Conservation (phyloP, 2,113 vertebrate genomes). For the Heteronetta atricapilla region DNA sequence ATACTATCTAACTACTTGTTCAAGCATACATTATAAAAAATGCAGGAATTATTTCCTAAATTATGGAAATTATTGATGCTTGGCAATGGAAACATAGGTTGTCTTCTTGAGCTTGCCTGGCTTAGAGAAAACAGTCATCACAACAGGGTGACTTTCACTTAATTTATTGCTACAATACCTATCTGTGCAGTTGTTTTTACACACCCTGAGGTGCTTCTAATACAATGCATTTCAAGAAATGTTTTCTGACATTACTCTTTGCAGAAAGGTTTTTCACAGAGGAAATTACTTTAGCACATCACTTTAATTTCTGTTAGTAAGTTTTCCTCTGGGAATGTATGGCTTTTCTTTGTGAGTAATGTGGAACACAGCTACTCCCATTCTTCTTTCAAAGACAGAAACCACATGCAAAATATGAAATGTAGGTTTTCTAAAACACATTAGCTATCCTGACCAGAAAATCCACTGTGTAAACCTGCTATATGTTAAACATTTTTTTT, state of each 20-base stretch:
- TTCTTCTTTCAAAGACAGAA: not conserved
- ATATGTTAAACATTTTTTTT: not conserved
- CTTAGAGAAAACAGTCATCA: not conserved
- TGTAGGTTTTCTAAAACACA: not conserved
- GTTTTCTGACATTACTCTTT: not conserved
- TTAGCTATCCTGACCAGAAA: not conserved
- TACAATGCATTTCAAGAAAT: not conserved
- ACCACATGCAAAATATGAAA: not conserved
- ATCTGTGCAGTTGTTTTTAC: not conserved
- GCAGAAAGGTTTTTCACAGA: not conserved
- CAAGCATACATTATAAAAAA: not conserved
- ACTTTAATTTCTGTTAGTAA: not conserved
- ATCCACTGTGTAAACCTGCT: not conserved
- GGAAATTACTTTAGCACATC: not conserved
- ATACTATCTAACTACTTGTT: not conserved
- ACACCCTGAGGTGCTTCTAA: not conserved
- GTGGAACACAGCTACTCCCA: not conserved
- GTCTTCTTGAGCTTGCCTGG: not conserved
- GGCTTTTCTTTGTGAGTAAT: not conserved
- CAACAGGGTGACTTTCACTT: not conserved
- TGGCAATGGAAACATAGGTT: not conserved
- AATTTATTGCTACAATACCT: not conserved
- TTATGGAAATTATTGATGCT: not conserved
- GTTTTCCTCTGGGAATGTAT: not conserved
- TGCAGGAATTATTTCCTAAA: not conserved